These are phyloP conservation scores for Apis mellifera DNA, from an alignment of 1,140 invertebrate genomes.

Conservation along the genomic window Amel_HAv3.1 CM009944.2:3913001-3913500, in stretches of 20 bases:
- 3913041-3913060: no score
- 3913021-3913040: no score
- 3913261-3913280: conserved; percentile 37
- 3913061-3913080: no score
- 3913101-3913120: no score
- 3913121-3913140: no score
- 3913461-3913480: no score
- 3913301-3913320: conserved; percentile 44
- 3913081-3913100: no score
- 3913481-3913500: no score
- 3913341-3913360: conserved; percentile 16
- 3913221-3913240: conserved; percentile 11
- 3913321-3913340: conserved; percentile 47
- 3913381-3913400: conserved; percentile 17
- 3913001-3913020: no score
- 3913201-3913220: conserved; percentile 1
- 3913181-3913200: conserved; percentile 39
- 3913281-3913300: conserved; percentile 43
- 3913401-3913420: conserved; percentile 7
- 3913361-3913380: conserved; percentile 39
- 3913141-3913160: neutral
- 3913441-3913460: no score
- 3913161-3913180: neutral
- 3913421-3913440: no score
- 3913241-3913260: conserved; percentile 31